A percentile compares a stretch with the other conserved stretches of the same genome.
Conservation (phyloP, 2,888 invertebrate genomes). For the Phymatocera aterrima region DNA sequence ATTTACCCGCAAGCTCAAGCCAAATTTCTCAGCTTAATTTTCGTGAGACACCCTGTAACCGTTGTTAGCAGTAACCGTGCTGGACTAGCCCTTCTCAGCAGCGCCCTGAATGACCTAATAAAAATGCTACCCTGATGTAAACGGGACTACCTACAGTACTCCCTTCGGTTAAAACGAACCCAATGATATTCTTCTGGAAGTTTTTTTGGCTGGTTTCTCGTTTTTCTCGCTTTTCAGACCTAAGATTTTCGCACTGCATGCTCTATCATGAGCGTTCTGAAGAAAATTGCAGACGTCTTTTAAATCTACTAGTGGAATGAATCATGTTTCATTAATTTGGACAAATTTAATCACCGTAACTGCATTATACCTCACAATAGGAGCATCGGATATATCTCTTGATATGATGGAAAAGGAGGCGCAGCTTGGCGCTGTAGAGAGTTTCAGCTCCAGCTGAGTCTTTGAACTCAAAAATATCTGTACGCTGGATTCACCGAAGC, state of each 20-base stretch:
- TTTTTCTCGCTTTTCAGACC: background rate
- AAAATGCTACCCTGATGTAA: slow-evolving; percentile 21
- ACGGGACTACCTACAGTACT: slow-evolving; percentile 29
- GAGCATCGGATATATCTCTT: no score
- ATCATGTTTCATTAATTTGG: no score
- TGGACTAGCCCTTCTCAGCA: slow-evolving; percentile 7
- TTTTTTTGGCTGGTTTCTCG: background rate
- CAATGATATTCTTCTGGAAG: background rate
- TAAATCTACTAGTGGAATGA: no score
- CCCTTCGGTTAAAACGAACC: background rate
- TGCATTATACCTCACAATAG: no score
- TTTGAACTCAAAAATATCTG: slow-evolving; percentile 18
- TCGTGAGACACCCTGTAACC: slow-evolving; percentile 2
- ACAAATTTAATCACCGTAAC: no score
- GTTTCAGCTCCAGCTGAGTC: background rate
- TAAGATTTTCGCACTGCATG: no score
- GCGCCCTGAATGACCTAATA: slow-evolving; percentile 16
- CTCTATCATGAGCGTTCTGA: no score
- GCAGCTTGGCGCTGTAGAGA: background rate
- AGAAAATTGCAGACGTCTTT: no score
- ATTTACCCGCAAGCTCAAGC: no score
- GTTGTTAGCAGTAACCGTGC: background rate
- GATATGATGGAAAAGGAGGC: no score
- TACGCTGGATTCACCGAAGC: slow-evolving; percentile 22
- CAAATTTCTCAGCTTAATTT: background rate